phyloP scores from a whole-genome alignment of 2,797 vertebrate genomes.

The Hephaestus fuliginosus region DNA sequence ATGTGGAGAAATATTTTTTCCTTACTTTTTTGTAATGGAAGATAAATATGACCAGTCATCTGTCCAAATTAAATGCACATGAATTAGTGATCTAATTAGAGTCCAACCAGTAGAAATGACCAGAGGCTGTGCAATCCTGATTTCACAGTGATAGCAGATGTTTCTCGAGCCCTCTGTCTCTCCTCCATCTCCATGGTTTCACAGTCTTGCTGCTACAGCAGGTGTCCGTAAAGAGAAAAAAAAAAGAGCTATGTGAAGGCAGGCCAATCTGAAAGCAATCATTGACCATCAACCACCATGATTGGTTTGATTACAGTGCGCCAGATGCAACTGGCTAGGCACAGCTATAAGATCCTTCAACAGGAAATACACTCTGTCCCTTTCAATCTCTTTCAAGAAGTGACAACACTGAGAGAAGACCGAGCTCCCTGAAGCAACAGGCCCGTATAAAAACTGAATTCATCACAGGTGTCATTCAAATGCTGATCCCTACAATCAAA shows the following conservation, averaged over 20 bases:
- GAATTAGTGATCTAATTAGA: constrained; percentile 65
- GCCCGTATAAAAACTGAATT: constrained; percentile 22
- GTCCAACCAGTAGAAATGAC: constrained; percentile 51
- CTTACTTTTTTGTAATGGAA: neutral
- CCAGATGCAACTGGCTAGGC: constrained; percentile 76
- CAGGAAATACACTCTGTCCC: constrained; percentile 79
- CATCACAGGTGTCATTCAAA: constrained; percentile 48
- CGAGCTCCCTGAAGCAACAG: constrained; percentile 23
- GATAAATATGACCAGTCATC: constrained; percentile 56
- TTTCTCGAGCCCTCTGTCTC: constrained; percentile 47
- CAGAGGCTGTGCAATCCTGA: constrained; percentile 50
- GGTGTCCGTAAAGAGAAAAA: constrained; percentile 62
- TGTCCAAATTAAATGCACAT: constrained; percentile 64
- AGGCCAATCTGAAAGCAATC: constrained; percentile 85
- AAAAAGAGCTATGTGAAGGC: constrained; percentile 55
- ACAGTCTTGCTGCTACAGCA: constrained; percentile 60
- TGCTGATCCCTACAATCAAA: constrained; percentile 47
- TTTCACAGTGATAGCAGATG: constrained; percentile 65
- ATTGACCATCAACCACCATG: constrained; percentile 80
- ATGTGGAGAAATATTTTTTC: neutral
- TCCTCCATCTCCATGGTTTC: constrained; percentile 59
- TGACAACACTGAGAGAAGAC: constrained; percentile 54
- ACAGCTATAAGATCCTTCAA: constrained; percentile 68
- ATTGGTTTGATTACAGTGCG: constrained; percentile 84
- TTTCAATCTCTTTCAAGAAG: constrained; percentile 69